Percentiles rank a stretch among this genome's conserved stretches.
Evolutionary conservation across 1,140 invertebrate species (phyloP).

Genomic region (Cyclina sinensis): DNA sequence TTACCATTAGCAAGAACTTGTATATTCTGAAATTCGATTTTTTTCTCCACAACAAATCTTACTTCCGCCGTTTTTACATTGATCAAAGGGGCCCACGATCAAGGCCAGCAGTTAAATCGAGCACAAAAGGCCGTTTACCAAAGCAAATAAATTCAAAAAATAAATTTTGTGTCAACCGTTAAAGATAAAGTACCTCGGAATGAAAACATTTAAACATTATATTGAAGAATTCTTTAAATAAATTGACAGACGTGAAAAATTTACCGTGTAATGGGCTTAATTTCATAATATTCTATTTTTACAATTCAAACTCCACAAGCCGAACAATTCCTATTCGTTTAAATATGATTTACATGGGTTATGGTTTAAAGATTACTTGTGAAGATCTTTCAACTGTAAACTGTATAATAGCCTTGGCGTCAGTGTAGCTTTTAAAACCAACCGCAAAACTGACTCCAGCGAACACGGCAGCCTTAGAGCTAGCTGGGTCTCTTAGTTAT

Average conservation of each 20-base stretch:
- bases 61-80: too few relatives aligned
- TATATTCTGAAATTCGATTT: too few relatives aligned
- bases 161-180: neutral
- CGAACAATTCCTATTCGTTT: slow-evolving; percentile 17
- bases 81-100: neutral
- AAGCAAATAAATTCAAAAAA: slow-evolving; percentile 18
- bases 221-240: neutral
- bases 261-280: slow-evolving; percentile 14
- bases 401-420: slow-evolving; percentile 34
- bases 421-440: neutral
- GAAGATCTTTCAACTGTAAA: slow-evolving; percentile 34
- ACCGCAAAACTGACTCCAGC: slow-evolving; percentile 2
- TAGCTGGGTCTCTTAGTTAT: slow-evolving; percentile 19
- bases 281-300: slow-evolving; percentile 36
- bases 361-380: slow-evolving; percentile 37
- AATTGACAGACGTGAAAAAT: slow-evolving; percentile 19
- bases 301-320: slow-evolving; percentile 37
- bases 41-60: too few relatives aligned
- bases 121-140: slow-evolving; percentile 7
- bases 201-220: neutral
- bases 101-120: slow-evolving; percentile 10
- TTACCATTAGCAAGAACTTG: too few relatives aligned
- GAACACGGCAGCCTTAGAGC: neutral
- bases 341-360: slow-evolving; percentile 41
- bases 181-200: neutral